A percentile compares a stretch with the other conserved stretches of the same genome.
Conservation (phyloP, 2,113 vertebrate species). For the Platycercus adscitus region DNA sequence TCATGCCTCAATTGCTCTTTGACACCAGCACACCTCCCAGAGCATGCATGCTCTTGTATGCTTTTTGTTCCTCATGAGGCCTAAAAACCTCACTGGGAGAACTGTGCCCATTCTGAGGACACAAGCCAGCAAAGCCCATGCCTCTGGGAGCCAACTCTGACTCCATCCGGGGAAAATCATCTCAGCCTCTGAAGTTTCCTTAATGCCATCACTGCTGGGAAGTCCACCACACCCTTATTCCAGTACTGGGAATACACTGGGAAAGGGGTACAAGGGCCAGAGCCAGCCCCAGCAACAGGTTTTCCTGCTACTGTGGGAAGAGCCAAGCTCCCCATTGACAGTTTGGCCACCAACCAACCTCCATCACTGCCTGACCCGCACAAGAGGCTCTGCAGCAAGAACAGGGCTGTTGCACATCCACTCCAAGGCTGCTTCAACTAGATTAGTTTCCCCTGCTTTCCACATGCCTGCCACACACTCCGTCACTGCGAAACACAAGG, state of each 20-base stretch:
- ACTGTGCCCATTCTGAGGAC: neutral
- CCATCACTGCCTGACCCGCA: neutral
- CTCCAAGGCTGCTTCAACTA: neutral
- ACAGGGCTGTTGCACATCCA: accelerated
- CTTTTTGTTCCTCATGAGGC: neutral
- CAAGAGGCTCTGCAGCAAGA: neutral
- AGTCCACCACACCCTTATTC: neutral
- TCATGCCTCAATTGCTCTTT: neutral
- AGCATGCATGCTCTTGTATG: neutral
- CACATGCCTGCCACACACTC: neutral
- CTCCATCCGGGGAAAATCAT: neutral
- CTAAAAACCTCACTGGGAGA: neutral
- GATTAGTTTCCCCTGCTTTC: neutral
- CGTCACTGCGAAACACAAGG: accelerated
- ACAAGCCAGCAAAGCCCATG: neutral
- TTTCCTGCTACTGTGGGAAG: neutral
- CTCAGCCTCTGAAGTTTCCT: accelerated
- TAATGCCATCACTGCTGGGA: neutral
- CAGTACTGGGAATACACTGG: neutral
- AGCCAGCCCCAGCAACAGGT: accelerated
- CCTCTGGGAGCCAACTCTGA: neutral
- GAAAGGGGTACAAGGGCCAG: neutral
- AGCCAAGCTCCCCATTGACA: neutral
- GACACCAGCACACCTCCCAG: neutral
- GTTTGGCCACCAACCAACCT: neutral